Percentiles rank a stretch among this genome's conserved stretches.
These are phyloP conservation scores for Pipistrellus nathusii DNA, from an alignment of 2,797 vertebrate genomes.

Conservation along the genomic window DNA sequence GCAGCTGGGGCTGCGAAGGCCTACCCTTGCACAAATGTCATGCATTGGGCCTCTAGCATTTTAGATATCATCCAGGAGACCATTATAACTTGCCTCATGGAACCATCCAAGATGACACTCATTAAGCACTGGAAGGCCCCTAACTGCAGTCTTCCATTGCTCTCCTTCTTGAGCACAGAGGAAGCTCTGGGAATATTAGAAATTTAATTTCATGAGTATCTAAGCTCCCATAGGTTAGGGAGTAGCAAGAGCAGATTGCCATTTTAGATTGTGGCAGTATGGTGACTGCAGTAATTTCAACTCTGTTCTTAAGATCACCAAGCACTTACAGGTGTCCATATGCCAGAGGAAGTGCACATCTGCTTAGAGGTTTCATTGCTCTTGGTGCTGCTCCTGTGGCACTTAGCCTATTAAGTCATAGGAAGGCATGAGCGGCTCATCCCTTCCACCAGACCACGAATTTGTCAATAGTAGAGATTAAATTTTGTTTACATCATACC, in stretches of 20 bases:
- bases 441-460: background rate
- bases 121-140: background rate
- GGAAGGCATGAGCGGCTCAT: background rate
- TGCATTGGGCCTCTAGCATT: background rate
- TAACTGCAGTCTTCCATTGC: background rate
- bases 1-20: no score
- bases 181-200: background rate
- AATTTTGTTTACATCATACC: background rate
- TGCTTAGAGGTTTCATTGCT: background rate
- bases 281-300: background rate
- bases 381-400: background rate
- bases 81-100: background rate
- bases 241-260: background rate
- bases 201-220: conserved; percentile 21
- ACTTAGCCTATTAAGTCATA: background rate
- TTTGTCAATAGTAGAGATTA: conserved; percentile 1
- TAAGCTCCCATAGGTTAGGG: background rate
- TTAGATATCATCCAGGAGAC: background rate
- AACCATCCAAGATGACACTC: background rate
- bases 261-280: background rate
- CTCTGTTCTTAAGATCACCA: background rate
- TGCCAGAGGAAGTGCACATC: background rate
- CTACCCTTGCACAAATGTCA: no score
- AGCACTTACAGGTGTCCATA: background rate
- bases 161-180: background rate